Evolutionary conservation across 1,140 invertebrate species (phyloP), one percentile per base, ranked within the genome.

Genomic region (Saxidomus purpurata): DNA sequence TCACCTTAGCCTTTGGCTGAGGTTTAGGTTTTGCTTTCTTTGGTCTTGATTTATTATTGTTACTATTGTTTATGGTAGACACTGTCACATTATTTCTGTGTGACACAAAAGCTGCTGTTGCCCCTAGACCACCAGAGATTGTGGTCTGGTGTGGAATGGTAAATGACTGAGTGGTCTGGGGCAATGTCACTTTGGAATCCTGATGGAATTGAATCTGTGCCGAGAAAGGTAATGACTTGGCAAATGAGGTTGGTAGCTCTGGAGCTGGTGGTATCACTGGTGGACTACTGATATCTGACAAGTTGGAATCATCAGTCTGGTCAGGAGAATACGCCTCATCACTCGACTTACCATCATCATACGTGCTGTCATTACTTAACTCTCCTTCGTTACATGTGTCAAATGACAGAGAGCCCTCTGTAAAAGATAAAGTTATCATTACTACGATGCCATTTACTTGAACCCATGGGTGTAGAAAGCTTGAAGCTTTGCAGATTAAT

Each of bases 331-430:
- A 93, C 4, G 90, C 93, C 61, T 94, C 95, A 90, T 95, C 97
- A 94, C 98, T 98, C 92, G 97, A 89, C 34, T 77, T 98, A 0
- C 98, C 98, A 89, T 98, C 98, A 93, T 99, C 98, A 90, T 98
- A 98, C 85, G 97, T 97, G 63, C 97, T 97, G 84, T 98, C 97
- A 9, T 97, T 97, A 11, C 98, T 82, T 22, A 47, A 96, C 87
- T 98, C 97, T 0, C 97, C 98, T 95, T 99, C 98, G 93, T 98
- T 98, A 59, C 98, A 99, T 8, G 98, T 98, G 94, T 98, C 98
- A 96, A 99, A 99, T 85, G 98, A 97, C 93, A 99, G 97, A 82
- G 98, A 97, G 55, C 98, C 98, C 96, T 99, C 97, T 97, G 95
- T 2, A 95, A 95, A 90, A 89, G n/a, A n/a, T n/a, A n/a, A n/a